phyloP scores from a whole-genome alignment of 35 echinoderm and acorn worm genomes.

The Diadema setosum region DNA sequence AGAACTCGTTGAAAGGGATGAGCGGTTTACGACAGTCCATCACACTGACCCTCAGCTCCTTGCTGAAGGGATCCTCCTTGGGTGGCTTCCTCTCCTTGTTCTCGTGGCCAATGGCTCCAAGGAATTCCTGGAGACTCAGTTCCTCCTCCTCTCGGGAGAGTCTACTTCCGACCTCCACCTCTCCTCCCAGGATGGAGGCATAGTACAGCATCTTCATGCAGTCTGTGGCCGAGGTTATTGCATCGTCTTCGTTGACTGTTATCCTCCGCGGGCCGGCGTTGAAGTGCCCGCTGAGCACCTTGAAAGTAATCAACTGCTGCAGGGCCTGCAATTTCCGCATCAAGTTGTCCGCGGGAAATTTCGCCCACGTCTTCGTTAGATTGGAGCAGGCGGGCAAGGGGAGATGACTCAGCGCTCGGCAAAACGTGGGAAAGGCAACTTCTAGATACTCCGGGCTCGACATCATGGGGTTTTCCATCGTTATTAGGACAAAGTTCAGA shows the following conservation, averaged over 20 bases:
- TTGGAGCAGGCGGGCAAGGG: constrained; percentile 66
- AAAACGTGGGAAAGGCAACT: constrained; percentile 78
- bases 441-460: constrained; percentile 87
- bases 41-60: constrained; percentile 43
- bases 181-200: constrained; percentile 83
- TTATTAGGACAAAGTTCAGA: constrained; percentile 81
- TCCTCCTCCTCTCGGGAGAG: constrained; percentile 36
- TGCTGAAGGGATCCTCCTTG: constrained; percentile 67
- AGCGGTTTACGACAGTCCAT: constrained; percentile 67
- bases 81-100: constrained; percentile 53
- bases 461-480: constrained; percentile 90
- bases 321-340: constrained; percentile 82
- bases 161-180: neutral
- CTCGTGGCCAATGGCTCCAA: constrained; percentile 57
- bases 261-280: neutral
- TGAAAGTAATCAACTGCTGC: constrained; percentile 93
- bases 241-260: constrained; percentile 59
- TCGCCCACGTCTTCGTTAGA: constrained; percentile 56
- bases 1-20: constrained; percentile 91
- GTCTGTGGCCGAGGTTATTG: constrained; percentile 80
- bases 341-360: constrained; percentile 52
- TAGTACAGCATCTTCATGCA: constrained; percentile 89
- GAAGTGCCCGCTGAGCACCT: constrained; percentile 70
- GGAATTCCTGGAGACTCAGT: constrained; percentile 34
- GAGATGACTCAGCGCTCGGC: constrained; percentile 63